These are phyloP conservation scores for Pseudoatta argentina DNA, from an alignment of 1,140 invertebrate genomes.

Conservation along the genomic window DNA sequence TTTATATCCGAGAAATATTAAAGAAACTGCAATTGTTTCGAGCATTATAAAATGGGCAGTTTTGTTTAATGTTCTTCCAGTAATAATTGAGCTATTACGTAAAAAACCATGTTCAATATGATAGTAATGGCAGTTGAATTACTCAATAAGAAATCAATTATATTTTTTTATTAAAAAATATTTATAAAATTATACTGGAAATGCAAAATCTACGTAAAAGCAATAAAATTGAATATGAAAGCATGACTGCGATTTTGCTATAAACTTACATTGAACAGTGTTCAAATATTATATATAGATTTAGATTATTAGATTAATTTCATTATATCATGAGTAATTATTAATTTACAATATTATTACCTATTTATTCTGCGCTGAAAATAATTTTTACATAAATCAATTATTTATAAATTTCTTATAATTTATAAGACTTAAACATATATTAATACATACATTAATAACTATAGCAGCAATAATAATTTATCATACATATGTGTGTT, in stretches of 20 bases:
- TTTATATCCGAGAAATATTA: slow-evolving; percentile 20
- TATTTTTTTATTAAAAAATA: slow-evolving; percentile 3
- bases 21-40: slow-evolving; percentile 27
- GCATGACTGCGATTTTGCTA: background rate
- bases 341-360: too few relatives aligned
- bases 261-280: too few relatives aligned
- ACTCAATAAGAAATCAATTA: background rate
- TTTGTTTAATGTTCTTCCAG: background rate
- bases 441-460: background rate
- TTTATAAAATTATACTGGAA: background rate
- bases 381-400: background rate
- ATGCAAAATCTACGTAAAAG: background rate
- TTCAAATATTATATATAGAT: too few relatives aligned
- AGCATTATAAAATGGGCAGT: background rate
- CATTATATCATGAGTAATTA: too few relatives aligned
- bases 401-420: background rate
- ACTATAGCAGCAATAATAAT: background rate
- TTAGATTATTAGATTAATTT: background rate
- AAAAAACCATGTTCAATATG: too few relatives aligned
- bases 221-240: too few relatives aligned
- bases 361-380: too few relatives aligned
- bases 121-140: background rate
- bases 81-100: background rate
- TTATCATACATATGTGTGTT: background rate
- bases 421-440: too few relatives aligned